These are phyloP conservation scores for Falco novaeseelandiae DNA, from an alignment of 2,797 vertebrate genomes.

Conservation along the genomic window DNA sequence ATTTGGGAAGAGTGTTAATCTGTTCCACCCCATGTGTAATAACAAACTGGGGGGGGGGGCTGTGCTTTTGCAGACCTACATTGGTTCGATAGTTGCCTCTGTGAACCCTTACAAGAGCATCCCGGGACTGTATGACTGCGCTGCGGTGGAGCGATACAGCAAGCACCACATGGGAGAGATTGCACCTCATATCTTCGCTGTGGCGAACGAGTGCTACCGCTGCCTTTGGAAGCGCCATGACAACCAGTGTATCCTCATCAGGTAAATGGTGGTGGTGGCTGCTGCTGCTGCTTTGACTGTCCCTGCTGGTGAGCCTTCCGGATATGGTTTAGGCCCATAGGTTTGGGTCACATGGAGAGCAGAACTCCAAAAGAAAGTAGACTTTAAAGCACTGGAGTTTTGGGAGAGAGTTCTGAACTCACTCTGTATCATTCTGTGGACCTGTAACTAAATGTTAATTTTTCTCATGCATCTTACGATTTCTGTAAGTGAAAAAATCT, in stretches of 20 bases:
- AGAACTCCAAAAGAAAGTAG: background rate
- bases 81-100: conserved; percentile 93
- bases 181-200: conserved; percentile 91
- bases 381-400: background rate
- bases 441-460: background rate
- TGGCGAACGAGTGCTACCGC: conserved; percentile 96
- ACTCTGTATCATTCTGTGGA: background rate
- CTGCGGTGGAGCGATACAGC: conserved; percentile 86
- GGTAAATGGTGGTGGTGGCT: conserved; percentile 71
- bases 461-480: accelerated
- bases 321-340: background rate
- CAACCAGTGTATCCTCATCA: conserved; percentile 97
- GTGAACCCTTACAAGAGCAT: conserved; percentile 95
- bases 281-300: background rate
- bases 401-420: background rate
- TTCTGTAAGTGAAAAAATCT: background rate
- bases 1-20: background rate
- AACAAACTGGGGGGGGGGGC: background rate
- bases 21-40: background rate
- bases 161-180: conserved; percentile 88
- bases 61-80: conserved; percentile 86
- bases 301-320: accelerated
- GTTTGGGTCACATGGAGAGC: accelerated
- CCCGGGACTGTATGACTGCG: conserved; percentile 84
- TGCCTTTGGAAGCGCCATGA: conserved; percentile 92